Base-by-base conservation (phyloP, 2,797 vertebrate genomes). In the Podarcis siculus region DNA sequence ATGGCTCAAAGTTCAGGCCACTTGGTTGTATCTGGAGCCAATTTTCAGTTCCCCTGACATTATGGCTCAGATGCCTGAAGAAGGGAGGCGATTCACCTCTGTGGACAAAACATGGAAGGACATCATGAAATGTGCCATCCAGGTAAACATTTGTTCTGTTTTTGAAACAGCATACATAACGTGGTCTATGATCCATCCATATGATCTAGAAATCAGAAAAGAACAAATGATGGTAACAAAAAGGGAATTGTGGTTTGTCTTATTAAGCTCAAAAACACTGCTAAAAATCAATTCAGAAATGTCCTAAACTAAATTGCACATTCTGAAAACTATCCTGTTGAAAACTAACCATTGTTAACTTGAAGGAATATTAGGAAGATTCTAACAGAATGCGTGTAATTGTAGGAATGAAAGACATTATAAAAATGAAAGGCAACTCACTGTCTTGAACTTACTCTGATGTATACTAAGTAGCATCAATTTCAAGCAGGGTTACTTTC, bases 41-140 rank as follows among this genome's bases (percentile, higher is more conserved):
- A 96, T 99, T 94, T 99, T 98, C 95, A 98, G 97, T 94, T 99
- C 98, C 76, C 98, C 98, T 2, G 98, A 98, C 93, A 98, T 98
- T 90, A 97, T 97, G 97, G 97, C 96, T 89, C 98, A 99, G 93
- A 98, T 99, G 98, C 98, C 98, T 0, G 97, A 98, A 90, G 98
- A 98, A 94, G 96, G 98, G 64, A 95, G 96, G 2, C 95, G 94
- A 23, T 99, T 98, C 95, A 97, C 84, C 37, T 30, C 96, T 8
- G 98, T 98, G 12, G 97, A 98, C 95, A 98, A 98, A 94, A 98
- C 96, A 12, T 98, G 98, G 98, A 97, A 97, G 91, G 98, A 98
- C 21, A 90, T 96, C 69, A 98, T 98, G 97, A 98, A 97, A 91
- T 94, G 90, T 85, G 97, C 98, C 82, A 91, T 94, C 15, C 86